Evolutionary conservation across 2,113 vertebrate species (phyloP), one percentile per base, ranked within the genome.

Genomic region (Numida meleagris): DNA sequence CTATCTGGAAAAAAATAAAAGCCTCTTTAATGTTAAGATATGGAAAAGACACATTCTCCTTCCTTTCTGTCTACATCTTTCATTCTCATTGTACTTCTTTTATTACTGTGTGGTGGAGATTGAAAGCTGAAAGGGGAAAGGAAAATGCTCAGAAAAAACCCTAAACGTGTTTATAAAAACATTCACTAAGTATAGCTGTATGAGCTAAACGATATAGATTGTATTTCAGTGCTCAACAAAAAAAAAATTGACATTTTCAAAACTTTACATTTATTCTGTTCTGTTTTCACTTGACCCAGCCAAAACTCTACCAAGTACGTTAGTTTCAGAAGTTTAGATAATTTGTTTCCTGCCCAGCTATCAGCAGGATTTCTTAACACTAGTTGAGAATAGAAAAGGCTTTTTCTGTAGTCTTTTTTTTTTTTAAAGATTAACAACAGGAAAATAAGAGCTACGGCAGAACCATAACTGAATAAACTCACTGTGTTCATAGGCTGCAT

Each of bases 381-480:
- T 25, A 86, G 14, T 23, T 23, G 29, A 81, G 12, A 51, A 75
- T 10, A 82, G 50, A 73, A 85, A 88, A 77, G 5, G 12, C 42
- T 42, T 88, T 55, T 66, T 61, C 81, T 75, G 9, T 76, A 63
- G 24, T 82, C 4, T 2, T 19, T 77, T 46, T 65, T 31, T 65
- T 48, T 48, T 48, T 48, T 48, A 66, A 85, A 65, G 33, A 57
- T 57, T 90, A 71, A 33, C 0, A 3, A 46, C 5, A 51, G 45
- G 70, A 79, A 68, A 85, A 76, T 58, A 73, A 91, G 85, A 83
- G 55, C 82, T 71, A 12, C 38, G 33, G 40, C 76, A 63, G 53
- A 51, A 50, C 42, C 68, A 16, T 81, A 90, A 57, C 75, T 93
- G 90, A 94, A 96, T 91, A 77, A 94, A 78, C 51, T 90, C 88